phyloP scores from a whole-genome alignment of 2,113 vertebrate species.

The Spilogale gracilis region DNA sequence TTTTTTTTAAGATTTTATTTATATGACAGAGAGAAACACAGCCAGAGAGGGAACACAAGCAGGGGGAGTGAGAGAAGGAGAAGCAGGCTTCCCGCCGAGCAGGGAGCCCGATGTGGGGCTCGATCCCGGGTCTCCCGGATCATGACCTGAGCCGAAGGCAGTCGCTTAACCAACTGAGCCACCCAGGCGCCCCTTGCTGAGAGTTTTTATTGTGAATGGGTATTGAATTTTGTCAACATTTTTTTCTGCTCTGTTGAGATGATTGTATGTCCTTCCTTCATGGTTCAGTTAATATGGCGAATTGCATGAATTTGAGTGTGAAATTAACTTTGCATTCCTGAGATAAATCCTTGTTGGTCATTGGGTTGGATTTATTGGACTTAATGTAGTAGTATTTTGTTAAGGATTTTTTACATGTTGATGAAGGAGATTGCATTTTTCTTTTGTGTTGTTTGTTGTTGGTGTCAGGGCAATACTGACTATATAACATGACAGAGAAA shows the following conservation, averaged over 20 bases:
- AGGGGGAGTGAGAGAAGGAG: no score
- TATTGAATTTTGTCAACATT: not conserved
- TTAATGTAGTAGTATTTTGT: not conserved
- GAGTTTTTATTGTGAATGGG: not conserved
- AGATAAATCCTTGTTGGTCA: not conserved
- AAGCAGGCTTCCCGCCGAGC: no score
- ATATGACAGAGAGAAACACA: no score
- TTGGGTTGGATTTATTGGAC: not conserved
- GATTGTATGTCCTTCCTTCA: not conserved
- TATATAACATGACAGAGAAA: not conserved
- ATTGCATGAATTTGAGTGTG: not conserved
- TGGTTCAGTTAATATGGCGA: not conserved
- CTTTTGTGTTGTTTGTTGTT: not conserved
- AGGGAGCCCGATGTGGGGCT: no score
- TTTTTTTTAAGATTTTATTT: no score
- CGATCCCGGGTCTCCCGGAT: no score
- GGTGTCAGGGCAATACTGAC: not conserved
- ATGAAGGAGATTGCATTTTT: not conserved
- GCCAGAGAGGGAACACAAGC: no score
- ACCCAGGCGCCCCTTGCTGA: not conserved
- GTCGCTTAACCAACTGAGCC: not conserved
- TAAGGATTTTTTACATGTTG: constrained; percentile 25
- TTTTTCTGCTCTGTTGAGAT: not conserved
- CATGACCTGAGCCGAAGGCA: no score
- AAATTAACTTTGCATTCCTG: not conserved